Percentiles rank a stretch among this genome's conserved stretches.
phyloP scores from a whole-genome alignment of 30 jellyfish, hydroid and myxozoan species.

The Clytia hemisphaerica region DNA sequence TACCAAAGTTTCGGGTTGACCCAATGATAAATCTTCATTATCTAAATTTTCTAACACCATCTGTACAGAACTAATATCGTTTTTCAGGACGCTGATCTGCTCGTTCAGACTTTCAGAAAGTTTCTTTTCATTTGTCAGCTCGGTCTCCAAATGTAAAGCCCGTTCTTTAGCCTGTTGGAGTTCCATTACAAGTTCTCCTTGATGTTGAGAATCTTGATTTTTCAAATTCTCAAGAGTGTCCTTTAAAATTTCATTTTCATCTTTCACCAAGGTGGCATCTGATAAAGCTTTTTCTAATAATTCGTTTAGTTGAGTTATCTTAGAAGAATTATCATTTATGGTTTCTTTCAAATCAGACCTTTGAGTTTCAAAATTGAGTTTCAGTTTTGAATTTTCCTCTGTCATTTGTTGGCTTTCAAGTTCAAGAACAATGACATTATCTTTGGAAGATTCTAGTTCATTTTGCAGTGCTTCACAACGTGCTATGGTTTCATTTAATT shows the following conservation, averaged over 20 bases:
- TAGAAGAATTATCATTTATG: background rate
- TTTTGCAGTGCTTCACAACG: conserved; percentile 31
- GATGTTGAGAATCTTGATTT: background rate
- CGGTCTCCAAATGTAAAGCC: background rate
- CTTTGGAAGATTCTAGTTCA: conserved; percentile 23
- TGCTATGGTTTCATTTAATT: conserved; percentile 29
- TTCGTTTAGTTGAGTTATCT: background rate
- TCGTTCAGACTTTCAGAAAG: background rate
- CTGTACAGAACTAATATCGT: background rate
- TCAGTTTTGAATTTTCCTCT: too few relatives aligned
- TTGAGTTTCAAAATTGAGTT: too few relatives aligned
- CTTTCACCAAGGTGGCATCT: too few relatives aligned
- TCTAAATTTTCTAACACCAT: background rate
- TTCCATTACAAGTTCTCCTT: background rate
- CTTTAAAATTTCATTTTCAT: background rate
- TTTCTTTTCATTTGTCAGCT: background rate
- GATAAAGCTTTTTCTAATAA: background rate
- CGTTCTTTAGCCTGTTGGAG: background rate
- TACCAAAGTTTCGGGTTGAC: too few relatives aligned
- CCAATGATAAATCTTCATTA: too few relatives aligned
- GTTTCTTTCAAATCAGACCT: too few relatives aligned
- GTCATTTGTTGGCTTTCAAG: too few relatives aligned
- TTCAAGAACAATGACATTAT: background rate
- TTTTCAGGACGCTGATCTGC: background rate
- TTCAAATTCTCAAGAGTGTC: background rate